Base-by-base conservation (phyloP, 2,888 invertebrate genomes). In the Sarcophaga subvicina region DNA sequence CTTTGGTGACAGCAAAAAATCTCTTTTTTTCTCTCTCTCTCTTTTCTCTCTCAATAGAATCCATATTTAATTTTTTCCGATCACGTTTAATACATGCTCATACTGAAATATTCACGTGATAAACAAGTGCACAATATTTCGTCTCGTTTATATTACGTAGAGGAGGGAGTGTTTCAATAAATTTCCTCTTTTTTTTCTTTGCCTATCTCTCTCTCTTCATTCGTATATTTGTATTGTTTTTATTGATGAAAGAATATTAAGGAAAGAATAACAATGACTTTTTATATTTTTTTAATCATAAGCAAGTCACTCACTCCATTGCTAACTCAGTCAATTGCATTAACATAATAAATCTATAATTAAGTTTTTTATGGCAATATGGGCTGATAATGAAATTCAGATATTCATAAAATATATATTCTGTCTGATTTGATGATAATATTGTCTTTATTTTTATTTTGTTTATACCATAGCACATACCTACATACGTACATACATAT, bases 11-110 rank as follows among this genome's bases (percentile, higher is more conserved):
- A 14, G 2, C 0, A 2, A 4, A 54, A 4, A 54, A 14, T 14
- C 54, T 54, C 54, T 54, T 54, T 54, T 4, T 12, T 2, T 54
- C 14, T 54, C 12, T 54, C 54, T 54, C 54, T 54, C 14, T 49
- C 54, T 54, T 54, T 12, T 17, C 54, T 14, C 14, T 54, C 54
- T 17, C 17, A 4, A 17, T 54, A 14, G 14, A 5, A 0, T 17
- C 2, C 12, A 17, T 49, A 17, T 54, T 2, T 54, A 14, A 17
- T 17, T 17, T 54, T 54, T 54, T 73, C 78, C 72, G 73, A 86
- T 80, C 80, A 86, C 83, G 86, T 86, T 83, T 86, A 69, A 80
- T 73, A 80, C 80, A 83, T 78, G 86, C 80, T 86, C 73, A 64
- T 49, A 11, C 12, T 6, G 3, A 25, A 25, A 49, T 25, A 80